Evolutionary conservation across 2,888 invertebrate species (phyloP).

Genomic region (Gastrophysa polygoni): DNA sequence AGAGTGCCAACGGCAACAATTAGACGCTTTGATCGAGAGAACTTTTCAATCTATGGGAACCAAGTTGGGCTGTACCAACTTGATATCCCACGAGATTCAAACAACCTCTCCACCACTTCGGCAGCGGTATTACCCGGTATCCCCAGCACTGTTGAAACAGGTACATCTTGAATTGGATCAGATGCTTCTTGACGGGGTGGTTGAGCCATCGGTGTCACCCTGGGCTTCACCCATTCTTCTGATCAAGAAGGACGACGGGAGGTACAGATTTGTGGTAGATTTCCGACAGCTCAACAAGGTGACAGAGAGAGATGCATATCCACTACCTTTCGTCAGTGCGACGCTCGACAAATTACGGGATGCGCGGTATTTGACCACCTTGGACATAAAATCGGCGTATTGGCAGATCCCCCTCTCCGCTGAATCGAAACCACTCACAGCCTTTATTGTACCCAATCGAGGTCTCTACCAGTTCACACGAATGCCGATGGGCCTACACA

Average conservation of each 20-base stretch:
- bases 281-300: slow-evolving; percentile 36
- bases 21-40: no score
- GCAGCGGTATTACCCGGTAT: slow-evolving; percentile 28
- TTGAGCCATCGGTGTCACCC: slow-evolving; percentile 40
- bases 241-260: slow-evolving; percentile 46
- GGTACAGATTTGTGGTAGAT: slow-evolving; percentile 41
- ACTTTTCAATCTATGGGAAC: no score
- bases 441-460: slow-evolving; percentile 17
- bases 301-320: slow-evolving; percentile 28
- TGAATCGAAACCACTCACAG: neutral
- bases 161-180: slow-evolving; percentile 32
- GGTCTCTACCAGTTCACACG: slow-evolving; percentile 1
- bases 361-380: slow-evolving; percentile 22
- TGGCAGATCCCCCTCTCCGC: neutral
- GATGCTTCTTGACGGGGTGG: slow-evolving; percentile 38
- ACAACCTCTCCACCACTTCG: slow-evolving; percentile 27
- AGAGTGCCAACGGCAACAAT: no score
- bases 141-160: slow-evolving; percentile 17
- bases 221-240: slow-evolving; percentile 44
- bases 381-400: slow-evolving; percentile 22
- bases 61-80: no score
- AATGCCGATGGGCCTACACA: slow-evolving; percentile 12
- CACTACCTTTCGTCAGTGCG: slow-evolving; percentile 12
- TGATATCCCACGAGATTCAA: no score
- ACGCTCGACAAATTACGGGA: slow-evolving; percentile 23